A percentile compares a stretch with the other conserved stretches of the same genome.
phyloP scores from a whole-genome alignment of 1,140 invertebrate genomes.

The Periplaneta americana region DNA sequence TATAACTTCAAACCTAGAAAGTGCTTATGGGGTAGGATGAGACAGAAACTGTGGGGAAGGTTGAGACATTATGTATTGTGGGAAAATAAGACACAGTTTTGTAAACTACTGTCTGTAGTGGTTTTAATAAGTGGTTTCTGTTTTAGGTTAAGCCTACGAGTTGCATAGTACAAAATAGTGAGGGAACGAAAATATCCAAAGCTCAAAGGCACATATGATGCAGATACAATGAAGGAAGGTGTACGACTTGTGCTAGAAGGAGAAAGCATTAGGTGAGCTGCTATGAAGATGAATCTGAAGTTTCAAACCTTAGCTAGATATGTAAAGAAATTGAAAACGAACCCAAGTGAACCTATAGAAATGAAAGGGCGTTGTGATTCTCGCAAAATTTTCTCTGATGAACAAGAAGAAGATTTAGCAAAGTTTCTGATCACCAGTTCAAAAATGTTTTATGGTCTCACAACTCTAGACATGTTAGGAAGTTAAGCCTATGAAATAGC shows the following conservation, averaged over 20 bases:
- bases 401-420: neutral
- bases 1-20: neutral
- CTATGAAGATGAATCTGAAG: neutral
- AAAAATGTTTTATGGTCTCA: slow-evolving; percentile 9
- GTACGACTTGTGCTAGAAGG: neutral
- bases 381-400: neutral
- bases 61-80: neutral
- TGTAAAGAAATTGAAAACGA: neutral
- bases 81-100: neutral
- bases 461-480: neutral
- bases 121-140: neutral
- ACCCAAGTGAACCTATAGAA: neutral
- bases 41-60: too few species aligned
- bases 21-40: neutral
- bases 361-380: neutral
- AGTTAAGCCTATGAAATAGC: slow-evolving; percentile 4
- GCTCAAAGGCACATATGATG: neutral
- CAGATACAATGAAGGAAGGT: too few species aligned
- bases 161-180: neutral
- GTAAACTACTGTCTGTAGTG: neutral
- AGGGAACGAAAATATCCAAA: neutral
- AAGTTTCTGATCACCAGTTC: neutral
- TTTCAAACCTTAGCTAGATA: neutral
- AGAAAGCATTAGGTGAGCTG: neutral
- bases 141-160: neutral